Conservation (phyloP, 2,888 invertebrate genomes). For the Drosophila diplacantha region DNA sequence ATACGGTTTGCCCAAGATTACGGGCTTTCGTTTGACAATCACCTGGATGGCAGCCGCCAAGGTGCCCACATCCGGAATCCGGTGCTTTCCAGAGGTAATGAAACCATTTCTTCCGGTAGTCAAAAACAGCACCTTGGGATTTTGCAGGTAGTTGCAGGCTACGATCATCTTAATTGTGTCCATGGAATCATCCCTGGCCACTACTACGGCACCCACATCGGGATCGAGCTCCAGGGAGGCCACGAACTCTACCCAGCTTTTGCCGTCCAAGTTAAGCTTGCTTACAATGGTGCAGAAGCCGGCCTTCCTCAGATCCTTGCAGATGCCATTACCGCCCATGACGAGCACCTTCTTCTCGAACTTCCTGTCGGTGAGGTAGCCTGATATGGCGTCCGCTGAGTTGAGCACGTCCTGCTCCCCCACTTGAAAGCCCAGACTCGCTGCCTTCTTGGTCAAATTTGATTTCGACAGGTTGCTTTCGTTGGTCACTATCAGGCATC, state of each 20-base stretch:
- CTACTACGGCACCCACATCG: conserved; percentile 52
- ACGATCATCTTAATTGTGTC: conserved; percentile 33
- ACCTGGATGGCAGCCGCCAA: conserved; percentile 45
- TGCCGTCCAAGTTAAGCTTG: not conserved
- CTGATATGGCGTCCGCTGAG: conserved; percentile 34
- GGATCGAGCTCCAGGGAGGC: conserved; percentile 33
- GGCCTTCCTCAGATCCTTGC: conserved; percentile 34
- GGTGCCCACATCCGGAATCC: conserved; percentile 44
- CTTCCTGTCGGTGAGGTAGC: conserved; percentile 35
- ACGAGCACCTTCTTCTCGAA: conserved; percentile 48
- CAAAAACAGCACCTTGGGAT: conserved; percentile 38
- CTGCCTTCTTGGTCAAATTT: conserved; percentile 32
- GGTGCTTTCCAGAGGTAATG: conserved; percentile 11
- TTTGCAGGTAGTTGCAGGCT: conserved; percentile 44
- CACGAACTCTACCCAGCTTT: conserved; percentile 10
- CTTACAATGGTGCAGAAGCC: conserved; percentile 28
- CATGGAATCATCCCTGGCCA: conserved; percentile 45
- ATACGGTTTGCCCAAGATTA: conserved; percentile 59
- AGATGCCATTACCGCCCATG: conserved; percentile 44
- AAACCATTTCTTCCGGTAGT: conserved; percentile 42
- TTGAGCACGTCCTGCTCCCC: conserved; percentile 22
- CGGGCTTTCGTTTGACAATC: conserved; percentile 41
- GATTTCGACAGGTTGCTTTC: conserved; percentile 21
- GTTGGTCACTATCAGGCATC: conserved; percentile 43
- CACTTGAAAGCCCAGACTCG: conserved; percentile 33